Evolutionary conservation across 2,888 invertebrate species (phyloP).

Genomic region (Catocala fraxini): DNA sequence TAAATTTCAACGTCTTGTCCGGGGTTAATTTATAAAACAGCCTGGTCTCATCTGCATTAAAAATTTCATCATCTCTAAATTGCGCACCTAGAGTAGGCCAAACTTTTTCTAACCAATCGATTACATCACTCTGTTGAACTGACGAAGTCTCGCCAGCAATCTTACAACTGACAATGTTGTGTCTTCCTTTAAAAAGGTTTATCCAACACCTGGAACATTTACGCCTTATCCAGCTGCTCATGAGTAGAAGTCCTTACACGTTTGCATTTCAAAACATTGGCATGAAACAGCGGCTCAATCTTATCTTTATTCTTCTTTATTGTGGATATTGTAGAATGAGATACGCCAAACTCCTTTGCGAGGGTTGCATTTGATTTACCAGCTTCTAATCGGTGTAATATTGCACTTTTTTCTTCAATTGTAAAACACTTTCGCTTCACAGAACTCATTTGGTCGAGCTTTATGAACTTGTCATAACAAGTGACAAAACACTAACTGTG

Average conservation of each 20-base stretch:
- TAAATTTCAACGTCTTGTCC: no score
- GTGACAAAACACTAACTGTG: conserved; percentile 29
- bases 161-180: conserved; percentile 41
- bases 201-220: conserved; percentile 44
- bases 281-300: conserved; percentile 43
- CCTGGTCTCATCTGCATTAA: conserved; percentile 46
- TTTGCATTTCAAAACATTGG: conserved; percentile 50
- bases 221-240: conserved; percentile 27
- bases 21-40: conserved; percentile 4
- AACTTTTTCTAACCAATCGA: conserved; percentile 33
- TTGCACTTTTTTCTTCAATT: conserved; percentile 31
- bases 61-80: conserved; percentile 45
- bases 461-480: conserved; percentile 34
- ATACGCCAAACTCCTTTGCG: conserved; percentile 51
- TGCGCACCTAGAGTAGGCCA: conserved; percentile 25
- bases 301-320: conserved; percentile 50
- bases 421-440: conserved; percentile 30
- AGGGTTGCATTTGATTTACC: conserved; percentile 46
- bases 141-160: conserved; percentile 43
- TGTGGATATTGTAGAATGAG: conserved; percentile 52
- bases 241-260: conserved; percentile 39
- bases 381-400: conserved; percentile 45
- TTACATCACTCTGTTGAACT: conserved; percentile 30
- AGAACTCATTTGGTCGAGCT: conserved; percentile 30
- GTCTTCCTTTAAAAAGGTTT: conserved; percentile 40